Evolutionary conservation across 2,113 vertebrate genomes (phyloP), one percentile per base, ranked within the genome.

Genomic region (Mormoops blainvillei): DNA sequence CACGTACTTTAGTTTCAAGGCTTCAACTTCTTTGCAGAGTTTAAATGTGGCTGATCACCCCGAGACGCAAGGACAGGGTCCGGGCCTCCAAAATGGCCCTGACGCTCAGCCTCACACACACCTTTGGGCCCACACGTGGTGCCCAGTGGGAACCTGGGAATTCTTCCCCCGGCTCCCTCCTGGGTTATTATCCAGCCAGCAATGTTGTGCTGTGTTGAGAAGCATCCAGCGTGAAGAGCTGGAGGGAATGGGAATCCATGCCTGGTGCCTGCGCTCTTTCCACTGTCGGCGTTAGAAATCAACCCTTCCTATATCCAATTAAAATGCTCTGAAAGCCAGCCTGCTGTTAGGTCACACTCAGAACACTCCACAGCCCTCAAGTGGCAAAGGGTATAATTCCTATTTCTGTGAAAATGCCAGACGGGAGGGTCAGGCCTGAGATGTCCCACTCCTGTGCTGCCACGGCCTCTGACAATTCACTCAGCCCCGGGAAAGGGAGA

Each of bases 371-470:
- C 43, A 95, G 76, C 73, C 50, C 61, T 96, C 67, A 33, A 94
- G 81, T 88, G 81, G 87, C 84, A 71, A 95, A 92, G 82, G 45
- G 54, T 88, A 52, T 78, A 82, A 97, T 95, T 97, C 73, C 85
- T n/a, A 84, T 74, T 91, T 96, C 77, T 89, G 74, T 96, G 77
- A 95, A 93, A 98, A 92, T 82, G 82, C 78, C 78, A 93, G 78
- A 86, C 43, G 70, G 78, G 71, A 76, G n/a, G 91, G 86, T 73
- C 82, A 80, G n/a, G 56, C 92, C 41, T 54, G 83, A 63, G 45
- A 26, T 50, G 58, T 71, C 70, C 94, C 74, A 61, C 74, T 88
- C 70, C 74, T 38, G 26, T 31, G 38, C 14, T 48, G 74, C 26
- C 41, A 2, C 43, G 28, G 19, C 24, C 52, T 87, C 4, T 26